Conservation (phyloP, 2,888 invertebrate genomes). For the Epirrhoe tristata region DNA sequence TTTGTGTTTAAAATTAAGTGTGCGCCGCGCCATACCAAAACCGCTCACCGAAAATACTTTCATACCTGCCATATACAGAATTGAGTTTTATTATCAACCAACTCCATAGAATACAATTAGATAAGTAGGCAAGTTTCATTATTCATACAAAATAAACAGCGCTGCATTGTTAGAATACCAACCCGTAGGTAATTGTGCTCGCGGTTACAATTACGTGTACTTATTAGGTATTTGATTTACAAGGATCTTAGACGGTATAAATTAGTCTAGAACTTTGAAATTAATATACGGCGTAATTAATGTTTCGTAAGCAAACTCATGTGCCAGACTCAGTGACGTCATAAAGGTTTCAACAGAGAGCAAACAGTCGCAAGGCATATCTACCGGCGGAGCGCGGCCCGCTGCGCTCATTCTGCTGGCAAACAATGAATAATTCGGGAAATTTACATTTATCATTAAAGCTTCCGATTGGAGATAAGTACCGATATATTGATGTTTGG, state of each 20-base stretch:
- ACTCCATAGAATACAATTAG: slow-evolving; percentile 8
- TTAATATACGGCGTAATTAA: slow-evolving; percentile 37
- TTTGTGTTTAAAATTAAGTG: slow-evolving; percentile 19
- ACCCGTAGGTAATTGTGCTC: neutral
- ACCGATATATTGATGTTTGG: slow-evolving; percentile 3
- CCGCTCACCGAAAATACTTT: neutral
- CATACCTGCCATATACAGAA: neutral
- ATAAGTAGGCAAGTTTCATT: neutral
- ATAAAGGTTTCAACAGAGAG: slow-evolving; percentile 66
- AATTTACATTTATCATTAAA: slow-evolving; percentile 52
- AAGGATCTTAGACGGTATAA: slow-evolving; percentile 1
- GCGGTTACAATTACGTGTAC: neutral
- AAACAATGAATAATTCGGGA: slow-evolving; percentile 65
- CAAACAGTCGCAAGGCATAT: slow-evolving; percentile 66
- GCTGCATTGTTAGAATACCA: neutral
- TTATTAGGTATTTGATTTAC: neutral
- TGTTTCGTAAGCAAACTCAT: slow-evolving; percentile 57
- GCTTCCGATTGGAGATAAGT: slow-evolving; percentile 44
- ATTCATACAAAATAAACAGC: slow-evolving; percentile 3
- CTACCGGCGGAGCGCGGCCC: slow-evolving; percentile 43
- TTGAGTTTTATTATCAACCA: neutral
- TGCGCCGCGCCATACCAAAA: slow-evolving; percentile 6
- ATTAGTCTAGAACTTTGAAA: slow-evolving; percentile 33
- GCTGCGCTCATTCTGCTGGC: slow-evolving; percentile 70
- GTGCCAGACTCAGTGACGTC: slow-evolving; percentile 65